Evolutionary conservation across 2,113 vertebrate species (phyloP), one percentile per base, ranked within the genome.

Genomic region (Vicugna pacos): DNA sequence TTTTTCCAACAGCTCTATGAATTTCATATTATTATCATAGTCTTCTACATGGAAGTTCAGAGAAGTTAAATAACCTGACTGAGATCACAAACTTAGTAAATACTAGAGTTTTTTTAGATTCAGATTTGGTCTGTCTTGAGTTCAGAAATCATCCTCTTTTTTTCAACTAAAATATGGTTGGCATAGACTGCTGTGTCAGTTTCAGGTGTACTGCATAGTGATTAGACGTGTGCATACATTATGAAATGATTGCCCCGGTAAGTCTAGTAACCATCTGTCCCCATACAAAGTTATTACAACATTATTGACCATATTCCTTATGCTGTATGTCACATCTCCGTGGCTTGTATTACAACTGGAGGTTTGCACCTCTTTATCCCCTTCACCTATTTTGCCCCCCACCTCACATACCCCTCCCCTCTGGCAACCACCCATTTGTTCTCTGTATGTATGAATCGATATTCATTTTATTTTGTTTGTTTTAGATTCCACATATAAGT

Each of bases 21-120:
- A 91, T 73, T 91, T 65, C 15, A 65, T 80, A 16, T 32, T 82
- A 62, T 85, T 67, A 50, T 75, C 73, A 54, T 9, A 79, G 48
- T 79, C 95, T 95, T 88, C 73, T 69, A 64, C 10, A 75, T 79
- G n/a, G 17, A 28, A 86, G n/a, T 54, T 92, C 65, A 56, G 54
- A 56, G 30, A 82, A 70, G 54, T 77, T n/a, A 54, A 72, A 13
- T 56, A 79, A 77, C 24, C 67, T 93, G 86, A 58, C 32, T 52
- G 64, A 69, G 30, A 76, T 86, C 80, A 88, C 70, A 87, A 90
- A 72, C 69, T 87, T 76, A 77, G 4, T 86, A 56, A 86, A 83
- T 11, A 30, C 26, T 79, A n/a, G 11, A 85, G 38, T 96, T 72
- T 96, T 72, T 72, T 81, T 75, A 64, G 15, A 82, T 76, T 89